Base-by-base conservation (phyloP, 2,888 invertebrate genomes). In the Catocala fraxini region DNA sequence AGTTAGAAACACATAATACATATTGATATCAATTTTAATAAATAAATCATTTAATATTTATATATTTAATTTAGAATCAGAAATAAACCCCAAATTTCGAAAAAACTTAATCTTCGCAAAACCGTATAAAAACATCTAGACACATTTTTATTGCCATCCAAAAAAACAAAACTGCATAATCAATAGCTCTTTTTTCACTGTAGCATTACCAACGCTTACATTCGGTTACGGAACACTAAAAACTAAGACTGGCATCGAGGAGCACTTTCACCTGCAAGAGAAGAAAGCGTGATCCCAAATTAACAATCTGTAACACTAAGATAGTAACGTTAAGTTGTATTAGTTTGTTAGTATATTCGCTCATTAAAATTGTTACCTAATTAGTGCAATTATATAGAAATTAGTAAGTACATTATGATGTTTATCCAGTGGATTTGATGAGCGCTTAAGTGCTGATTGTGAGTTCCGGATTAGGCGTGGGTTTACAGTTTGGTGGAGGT, bases 231-330 rank as follows among this genome's bases (percentile, higher is more conserved):
- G 66, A 76, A 60, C 62, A 60, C 70, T 70, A 79, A 82, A 80
- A 77, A 68, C 75, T 73, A 80, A 70, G 79, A 78, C 56, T 39
- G 35, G 35, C 35, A 45, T 53, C 49, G 63, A 65, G 64, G 59
- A 59, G 48, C 70, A 90, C 92, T 91, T 91, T 91, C 90, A 82
- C 89, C 79, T 6, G 53, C 62, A 77, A 77, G 81, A 73, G 81
- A 87, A 91, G 92, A 93, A 92, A 93, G 93, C 92, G 92, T 92
- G 88, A 75, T 85, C 81, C 83, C 84, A 89, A 92, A 91, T 91
- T 91, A 93, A 91, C 91, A 83, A 89, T 71, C 87, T 92, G 92
- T 90, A 88, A 90, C 90, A 80, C 54, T 58, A 67, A 76, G 80
- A 82, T 82, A 79, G 76, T 61, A 69, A 74, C 51, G 65, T 63